phyloP scores from a whole-genome alignment of 2,113 vertebrate species.

The Cyprinodon tularosa region DNA sequence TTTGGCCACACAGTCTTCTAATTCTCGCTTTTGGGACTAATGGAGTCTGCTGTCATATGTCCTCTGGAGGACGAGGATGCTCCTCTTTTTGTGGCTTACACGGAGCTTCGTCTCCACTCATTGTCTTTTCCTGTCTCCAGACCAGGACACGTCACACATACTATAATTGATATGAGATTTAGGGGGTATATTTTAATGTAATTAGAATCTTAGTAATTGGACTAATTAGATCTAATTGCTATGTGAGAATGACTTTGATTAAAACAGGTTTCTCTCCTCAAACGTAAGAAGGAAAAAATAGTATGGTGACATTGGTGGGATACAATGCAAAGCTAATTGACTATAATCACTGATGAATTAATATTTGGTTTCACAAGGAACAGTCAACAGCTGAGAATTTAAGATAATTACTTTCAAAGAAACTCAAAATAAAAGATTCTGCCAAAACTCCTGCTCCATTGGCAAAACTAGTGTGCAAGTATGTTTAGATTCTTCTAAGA shows the following conservation, averaged over 20 bases:
- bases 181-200: slow-evolving; percentile 84
- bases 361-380: background rate
- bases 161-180: slow-evolving; percentile 87
- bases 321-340: slow-evolving; percentile 46
- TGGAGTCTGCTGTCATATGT: slow-evolving; percentile 43
- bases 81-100: slow-evolving; percentile 51
- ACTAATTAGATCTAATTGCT: slow-evolving; percentile 87
- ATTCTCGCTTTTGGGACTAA: slow-evolving; percentile 53
- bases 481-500: slow-evolving; percentile 47
- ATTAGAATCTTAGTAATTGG: slow-evolving; percentile 86
- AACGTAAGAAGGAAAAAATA: slow-evolving; percentile 59
- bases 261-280: slow-evolving; percentile 81
- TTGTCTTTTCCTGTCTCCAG: slow-evolving; percentile 61
- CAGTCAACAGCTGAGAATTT: background rate
- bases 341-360: slow-evolving; percentile 35
- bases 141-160: slow-evolving; percentile 80
- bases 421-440: background rate
- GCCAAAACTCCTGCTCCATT: slow-evolving; percentile 22
- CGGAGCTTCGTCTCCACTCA: slow-evolving; percentile 46
- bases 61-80: slow-evolving; percentile 70
- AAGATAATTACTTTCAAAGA: background rate
- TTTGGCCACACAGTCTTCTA: slow-evolving; percentile 28
- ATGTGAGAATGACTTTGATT: slow-evolving; percentile 86
- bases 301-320: slow-evolving; percentile 66
- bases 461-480: slow-evolving; percentile 40